These are phyloP conservation scores for Leptopilina syphax DNA, from an alignment of 2,888 invertebrate genomes.

Conservation along the genomic window DNA sequence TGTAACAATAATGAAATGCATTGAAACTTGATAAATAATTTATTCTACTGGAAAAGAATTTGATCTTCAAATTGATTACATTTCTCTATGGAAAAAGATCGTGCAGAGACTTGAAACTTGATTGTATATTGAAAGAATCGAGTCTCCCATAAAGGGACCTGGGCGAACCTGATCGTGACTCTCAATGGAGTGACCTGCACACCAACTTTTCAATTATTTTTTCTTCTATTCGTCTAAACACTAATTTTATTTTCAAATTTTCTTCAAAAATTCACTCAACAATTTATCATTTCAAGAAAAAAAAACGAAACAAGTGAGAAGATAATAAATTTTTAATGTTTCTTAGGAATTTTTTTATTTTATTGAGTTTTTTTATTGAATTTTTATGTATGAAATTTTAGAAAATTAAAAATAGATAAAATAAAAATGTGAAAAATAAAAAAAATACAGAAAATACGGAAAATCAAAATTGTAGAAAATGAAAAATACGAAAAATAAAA, in stretches of 20 bases:
- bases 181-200: conserved; percentile 68
- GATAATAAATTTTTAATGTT: too few relatives aligned
- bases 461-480: too few relatives aligned
- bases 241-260: neutral
- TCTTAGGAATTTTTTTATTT: too few relatives aligned
- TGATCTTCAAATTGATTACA: conserved; percentile 6
- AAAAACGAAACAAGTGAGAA: too few relatives aligned
- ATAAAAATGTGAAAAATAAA: too few relatives aligned
- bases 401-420: too few relatives aligned
- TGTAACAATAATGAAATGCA: neutral
- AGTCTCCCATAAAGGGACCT: conserved; percentile 67
- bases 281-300: too few relatives aligned
- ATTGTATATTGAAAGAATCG: conserved; percentile 45
- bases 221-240: neutral
- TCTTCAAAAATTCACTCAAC: too few relatives aligned
- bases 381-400: too few relatives aligned
- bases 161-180: conserved; percentile 64
- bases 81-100: conserved; percentile 1
- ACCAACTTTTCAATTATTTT: neutral
- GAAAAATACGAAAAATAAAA: too few relatives aligned
- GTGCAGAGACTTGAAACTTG: conserved; percentile 2
- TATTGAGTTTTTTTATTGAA: too few relatives aligned
- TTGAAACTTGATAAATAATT: neutral
- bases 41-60: neutral
- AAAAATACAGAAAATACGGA: too few relatives aligned